Evolutionary conservation across 2,888 invertebrate species (phyloP).

Genomic region (Xestobium rufovillosum): DNA sequence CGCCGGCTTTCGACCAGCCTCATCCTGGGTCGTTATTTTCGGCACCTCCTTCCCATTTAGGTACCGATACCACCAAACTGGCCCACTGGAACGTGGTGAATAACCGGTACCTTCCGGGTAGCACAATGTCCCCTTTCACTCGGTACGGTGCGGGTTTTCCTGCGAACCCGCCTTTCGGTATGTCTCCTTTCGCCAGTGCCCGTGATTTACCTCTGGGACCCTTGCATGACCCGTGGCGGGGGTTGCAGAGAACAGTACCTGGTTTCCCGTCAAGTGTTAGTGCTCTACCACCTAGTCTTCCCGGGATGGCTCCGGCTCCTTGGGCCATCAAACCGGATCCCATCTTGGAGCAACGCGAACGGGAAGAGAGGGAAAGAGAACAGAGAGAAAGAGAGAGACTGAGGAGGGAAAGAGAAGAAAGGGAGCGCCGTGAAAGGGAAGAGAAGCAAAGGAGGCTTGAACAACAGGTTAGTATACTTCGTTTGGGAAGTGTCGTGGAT

Average conservation of each 20-base stretch:
- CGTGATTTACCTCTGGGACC: constrained; percentile 41
- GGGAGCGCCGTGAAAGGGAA: constrained; percentile 52
- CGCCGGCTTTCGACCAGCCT: constrained; percentile 55
- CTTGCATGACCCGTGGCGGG: constrained; percentile 62
- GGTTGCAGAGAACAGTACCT: constrained; percentile 54
- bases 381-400: constrained; percentile 49
- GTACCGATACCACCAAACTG: too few relatives aligned
- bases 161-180: constrained; percentile 56
- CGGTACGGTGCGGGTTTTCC: constrained; percentile 60
- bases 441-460: constrained; percentile 43
- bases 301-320: constrained; percentile 43
- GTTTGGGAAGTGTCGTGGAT: neutral
- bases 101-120: constrained; percentile 40
- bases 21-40: constrained; percentile 58
- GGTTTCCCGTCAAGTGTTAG: constrained; percentile 47
- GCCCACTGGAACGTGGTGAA: constrained; percentile 7
- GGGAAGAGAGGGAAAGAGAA: constrained; percentile 55
- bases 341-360: constrained; percentile 49
- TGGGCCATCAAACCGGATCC: constrained; percentile 65
- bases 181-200: constrained; percentile 52
- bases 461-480: constrained; percentile 42
- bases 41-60: constrained; percentile 62
- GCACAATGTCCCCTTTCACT: constrained; percentile 73
- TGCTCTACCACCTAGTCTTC: constrained; percentile 44
- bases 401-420: constrained; percentile 51